These are phyloP conservation scores for Drosophila neocordata DNA, from an alignment of 1,140 invertebrate genomes.

Conservation along the genomic window DNA sequence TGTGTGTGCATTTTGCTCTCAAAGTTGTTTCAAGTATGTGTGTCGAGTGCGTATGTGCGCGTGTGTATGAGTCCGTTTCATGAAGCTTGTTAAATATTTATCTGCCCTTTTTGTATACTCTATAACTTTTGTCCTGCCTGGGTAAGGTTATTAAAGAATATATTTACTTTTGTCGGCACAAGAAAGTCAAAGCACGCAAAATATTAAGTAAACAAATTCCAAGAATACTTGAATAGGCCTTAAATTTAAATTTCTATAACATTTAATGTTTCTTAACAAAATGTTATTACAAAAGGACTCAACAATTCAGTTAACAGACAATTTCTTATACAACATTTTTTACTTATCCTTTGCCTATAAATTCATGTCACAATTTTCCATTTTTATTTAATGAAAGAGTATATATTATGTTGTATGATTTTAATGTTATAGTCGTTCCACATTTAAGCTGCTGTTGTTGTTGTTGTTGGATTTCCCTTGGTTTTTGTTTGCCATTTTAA, in stretches of 20 bases:
- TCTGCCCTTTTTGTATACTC: slow-evolving; percentile 47
- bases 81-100: slow-evolving; percentile 65
- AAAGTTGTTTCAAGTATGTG: slow-evolving; percentile 12
- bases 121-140: slow-evolving; percentile 5
- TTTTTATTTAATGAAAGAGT: background rate
- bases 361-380: background rate
- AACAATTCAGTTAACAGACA: no score
- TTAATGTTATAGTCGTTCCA: background rate
- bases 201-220: background rate
- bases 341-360: no score
- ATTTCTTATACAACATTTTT: no score
- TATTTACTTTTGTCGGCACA: background rate
- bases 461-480: background rate
- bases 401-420: background rate
- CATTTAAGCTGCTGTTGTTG: background rate
- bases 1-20: slow-evolving; percentile 10
- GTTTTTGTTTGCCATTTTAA: background rate
- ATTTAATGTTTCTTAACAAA: no score
- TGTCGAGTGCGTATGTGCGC: slow-evolving; percentile 32
- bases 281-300: no score
- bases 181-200: background rate
- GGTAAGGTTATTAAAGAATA: slow-evolving; percentile 8
- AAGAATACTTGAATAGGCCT: background rate
- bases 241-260: background rate
- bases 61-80: slow-evolving; percentile 21